Evolutionary conservation across 2,113 vertebrate species (phyloP).

Genomic region (Petaurus breviceps): DNA sequence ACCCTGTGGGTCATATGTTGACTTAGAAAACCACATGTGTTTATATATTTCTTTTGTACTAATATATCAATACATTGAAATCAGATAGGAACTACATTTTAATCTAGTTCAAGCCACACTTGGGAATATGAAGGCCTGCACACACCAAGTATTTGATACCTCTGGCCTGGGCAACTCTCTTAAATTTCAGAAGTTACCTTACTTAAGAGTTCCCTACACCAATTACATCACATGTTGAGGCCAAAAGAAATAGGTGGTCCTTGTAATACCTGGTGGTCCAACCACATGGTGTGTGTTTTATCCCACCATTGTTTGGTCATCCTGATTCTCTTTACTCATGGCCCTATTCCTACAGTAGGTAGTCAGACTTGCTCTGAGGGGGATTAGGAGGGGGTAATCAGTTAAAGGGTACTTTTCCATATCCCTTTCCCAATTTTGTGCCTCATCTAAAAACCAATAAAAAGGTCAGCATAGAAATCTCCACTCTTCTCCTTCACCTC

Average conservation of each 20-base stretch:
- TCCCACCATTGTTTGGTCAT: not conserved
- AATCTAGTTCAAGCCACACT: not conserved
- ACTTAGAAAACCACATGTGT: not conserved
- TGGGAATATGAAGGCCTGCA: not conserved
- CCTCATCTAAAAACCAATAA: not conserved
- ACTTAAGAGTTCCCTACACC: not conserved
- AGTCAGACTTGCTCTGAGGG: not conserved
- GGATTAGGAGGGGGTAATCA: not conserved
- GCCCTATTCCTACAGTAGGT: not conserved
- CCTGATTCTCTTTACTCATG: not conserved
- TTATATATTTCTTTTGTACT: not conserved
- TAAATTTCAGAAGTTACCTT: not conserved
- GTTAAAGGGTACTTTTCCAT: not conserved
- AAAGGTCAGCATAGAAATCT: not conserved
- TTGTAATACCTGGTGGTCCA: not conserved
- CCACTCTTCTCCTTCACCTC: not conserved
- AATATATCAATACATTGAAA: not conserved
- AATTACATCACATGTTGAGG: not conserved
- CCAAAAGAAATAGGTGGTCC: not conserved
- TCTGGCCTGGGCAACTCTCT: not conserved
- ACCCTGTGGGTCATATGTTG: not conserved
- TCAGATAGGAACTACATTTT: not conserved
- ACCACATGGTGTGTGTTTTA: not conserved
- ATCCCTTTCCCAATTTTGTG: not conserved
- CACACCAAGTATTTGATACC: not conserved